Evolutionary conservation across 2,888 invertebrate species (phyloP), one percentile per base, ranked within the genome.

Genomic region (Oligia fasciuncula): DNA sequence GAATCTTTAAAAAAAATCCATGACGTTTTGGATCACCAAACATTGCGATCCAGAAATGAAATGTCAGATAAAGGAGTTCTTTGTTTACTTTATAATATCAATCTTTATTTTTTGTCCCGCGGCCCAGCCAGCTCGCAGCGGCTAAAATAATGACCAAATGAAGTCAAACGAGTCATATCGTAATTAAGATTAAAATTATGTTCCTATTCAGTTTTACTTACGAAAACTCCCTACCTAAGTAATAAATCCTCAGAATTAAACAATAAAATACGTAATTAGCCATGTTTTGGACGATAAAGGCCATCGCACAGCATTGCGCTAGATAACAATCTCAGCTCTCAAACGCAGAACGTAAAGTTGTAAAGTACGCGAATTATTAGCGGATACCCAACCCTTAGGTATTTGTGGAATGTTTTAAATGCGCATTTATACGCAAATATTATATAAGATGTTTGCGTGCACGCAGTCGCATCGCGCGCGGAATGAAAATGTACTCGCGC

Each of bases 401-500:
- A 92, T 93, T 93, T 93, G 92, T 93, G 93, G 94, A 94, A 95
- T 95, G 94, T 93, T 91, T 92, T 87, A 87, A 91, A 92, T 92
- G 92, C 90, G 90, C 93, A 92, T 93, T 93, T 94, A 92, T 93
- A 93, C 91, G 91, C 91, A 90, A 90, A 91, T 92, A 93, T 93
- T 93, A 93, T 92, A 91, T 93, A 91, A 93, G 91, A 91, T 94
- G 93, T 93, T 93, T 93, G 93, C 91, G 90, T 91, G 87, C 89
- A 88, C 86, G 90, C 89, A 87, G 90, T 80, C 88, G 89, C 87
- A 88, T 90, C 91, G 92, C 90, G 91, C 83, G 82, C 80, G 88
- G 92, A 94, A 93, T 95, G 90, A 92, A 91, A 93, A 94, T 94
- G 93, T 87, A 87, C 79, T 72, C 72, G 84, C 73, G 81, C 79